Evolutionary conservation across 2,797 vertebrate genomes (phyloP).

Genomic region (Argyrosomus regius): DNA sequence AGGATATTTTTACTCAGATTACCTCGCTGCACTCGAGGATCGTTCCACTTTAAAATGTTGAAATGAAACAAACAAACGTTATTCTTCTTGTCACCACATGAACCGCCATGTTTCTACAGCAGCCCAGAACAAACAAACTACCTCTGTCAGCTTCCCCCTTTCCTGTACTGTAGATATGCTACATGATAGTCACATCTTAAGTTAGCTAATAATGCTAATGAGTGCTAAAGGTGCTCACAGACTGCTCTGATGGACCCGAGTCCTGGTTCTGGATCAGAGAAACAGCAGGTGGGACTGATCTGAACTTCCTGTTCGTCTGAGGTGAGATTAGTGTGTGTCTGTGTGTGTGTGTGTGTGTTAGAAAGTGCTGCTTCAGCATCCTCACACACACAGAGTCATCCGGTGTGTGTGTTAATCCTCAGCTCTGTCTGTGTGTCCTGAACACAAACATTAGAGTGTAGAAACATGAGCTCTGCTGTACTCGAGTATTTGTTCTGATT

Average conservation of each 20-base stretch:
- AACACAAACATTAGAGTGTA: neutral
- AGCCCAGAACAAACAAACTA: no score
- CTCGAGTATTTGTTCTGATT: no score
- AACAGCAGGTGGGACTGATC: slow-evolving; percentile 65
- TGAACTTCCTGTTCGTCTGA: slow-evolving; percentile 37
- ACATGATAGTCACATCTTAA: no score
- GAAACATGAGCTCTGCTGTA: no score
- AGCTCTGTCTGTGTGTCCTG: neutral
- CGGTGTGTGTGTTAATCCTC: slow-evolving; percentile 20
- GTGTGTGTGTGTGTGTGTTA: slow-evolving; percentile 16
- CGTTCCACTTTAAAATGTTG: no score
- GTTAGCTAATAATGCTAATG: no score
- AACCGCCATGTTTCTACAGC: no score
- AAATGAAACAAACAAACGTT: no score
- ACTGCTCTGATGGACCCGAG: neutral
- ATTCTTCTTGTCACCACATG: no score
- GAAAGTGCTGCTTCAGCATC: slow-evolving; percentile 55
- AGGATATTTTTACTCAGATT: slow-evolving; percentile 36
- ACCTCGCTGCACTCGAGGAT: neutral
- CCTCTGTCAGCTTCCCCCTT: no score
- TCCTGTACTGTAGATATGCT: no score
- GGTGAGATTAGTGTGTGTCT: slow-evolving; percentile 51
- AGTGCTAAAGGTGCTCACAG: neutral
- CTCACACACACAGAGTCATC: neutral
- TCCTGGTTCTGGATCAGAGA: slow-evolving; percentile 15